Percentiles rank a stretch among this genome's conserved stretches.
Conservation (phyloP, 2,888 invertebrate species). For the Frankliniella intonsa region DNA sequence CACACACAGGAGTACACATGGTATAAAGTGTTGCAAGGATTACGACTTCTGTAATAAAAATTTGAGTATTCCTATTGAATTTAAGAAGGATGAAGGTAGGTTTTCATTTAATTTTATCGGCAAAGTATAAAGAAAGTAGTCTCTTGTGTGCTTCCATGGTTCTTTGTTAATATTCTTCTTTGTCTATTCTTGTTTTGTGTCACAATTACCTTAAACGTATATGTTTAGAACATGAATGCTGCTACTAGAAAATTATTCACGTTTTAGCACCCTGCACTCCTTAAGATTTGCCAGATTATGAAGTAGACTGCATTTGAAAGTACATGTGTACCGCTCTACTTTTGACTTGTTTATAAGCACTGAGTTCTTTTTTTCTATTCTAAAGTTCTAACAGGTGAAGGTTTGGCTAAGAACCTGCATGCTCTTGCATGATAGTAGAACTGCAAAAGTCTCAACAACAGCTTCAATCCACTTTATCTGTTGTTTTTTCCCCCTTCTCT, state of each 20-base stretch:
- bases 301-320: neutral
- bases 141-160: conserved; percentile 30
- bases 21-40: conserved; percentile 76
- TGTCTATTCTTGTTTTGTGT: conserved; percentile 23
- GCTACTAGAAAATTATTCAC: too few species aligned
- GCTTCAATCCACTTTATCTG: neutral
- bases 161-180: conserved; percentile 30
- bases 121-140: conserved; percentile 2
- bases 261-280: neutral
- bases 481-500: conserved; percentile 23
- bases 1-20: conserved; percentile 69
- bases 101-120: neutral
- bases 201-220: conserved; percentile 32
- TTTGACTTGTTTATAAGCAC: neutral
- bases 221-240: too few species aligned
- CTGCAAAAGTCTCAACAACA: neutral
- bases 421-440: neutral
- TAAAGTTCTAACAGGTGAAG: neutral
- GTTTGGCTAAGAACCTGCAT: neutral
- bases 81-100: conserved; percentile 37
- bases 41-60: conserved; percentile 67
- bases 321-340: neutral
- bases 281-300: neutral
- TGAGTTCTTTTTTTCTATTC: neutral
- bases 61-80: conserved; percentile 47